Evolutionary conservation across 2,888 invertebrate genomes (phyloP), one percentile per base, ranked within the genome.

Genomic region (Sussaba pulchella): DNA sequence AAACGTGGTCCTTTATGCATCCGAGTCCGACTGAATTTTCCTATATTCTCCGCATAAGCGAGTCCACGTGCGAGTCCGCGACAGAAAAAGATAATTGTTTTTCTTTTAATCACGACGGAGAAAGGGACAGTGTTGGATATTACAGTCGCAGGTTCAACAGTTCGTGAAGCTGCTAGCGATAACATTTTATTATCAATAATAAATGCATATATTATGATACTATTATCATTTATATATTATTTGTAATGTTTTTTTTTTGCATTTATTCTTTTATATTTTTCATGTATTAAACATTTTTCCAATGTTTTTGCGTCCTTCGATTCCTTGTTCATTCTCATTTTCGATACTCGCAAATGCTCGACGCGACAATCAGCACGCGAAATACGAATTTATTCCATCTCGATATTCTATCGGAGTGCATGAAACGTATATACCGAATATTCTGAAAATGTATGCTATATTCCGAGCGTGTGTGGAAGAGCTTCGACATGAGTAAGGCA

Each of bases 381-480:
- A 39, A 31, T 24, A 14, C 41, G 39, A 73, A 70, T 71, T 61
- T 54, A 78, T 63, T 69, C 45, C 26, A 73, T 54, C 26, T 69
- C 69, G 63, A 73, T 78, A 69, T 79, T 79, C 69, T 45, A 12
- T 6, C 12, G 26, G 63, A 63, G 52, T 36, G 50, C 59, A 63
- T 57, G 12, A 41, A 41, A 31, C 24, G n/a, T n/a, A 67, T 61
- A 61, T 61, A 52, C 21, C 70, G 66, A 50, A 59, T 59, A 71
- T 50, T 54, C 12, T 31, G 74, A 17, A 54, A 74, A 77, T 71
- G 21, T 71, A 50, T 57, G 31, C 59, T 59, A 21, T 19, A 52
- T 36, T n/a, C n/a, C n/a, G n/a, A n/a, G n/a, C 26, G 24, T 31
- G 31, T 31, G 6, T 31, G 31, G 2, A 31, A 50, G 57, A 26